phyloP scores from a whole-genome alignment of 2,888 invertebrate species.

The Cecidostiba fungosa region DNA sequence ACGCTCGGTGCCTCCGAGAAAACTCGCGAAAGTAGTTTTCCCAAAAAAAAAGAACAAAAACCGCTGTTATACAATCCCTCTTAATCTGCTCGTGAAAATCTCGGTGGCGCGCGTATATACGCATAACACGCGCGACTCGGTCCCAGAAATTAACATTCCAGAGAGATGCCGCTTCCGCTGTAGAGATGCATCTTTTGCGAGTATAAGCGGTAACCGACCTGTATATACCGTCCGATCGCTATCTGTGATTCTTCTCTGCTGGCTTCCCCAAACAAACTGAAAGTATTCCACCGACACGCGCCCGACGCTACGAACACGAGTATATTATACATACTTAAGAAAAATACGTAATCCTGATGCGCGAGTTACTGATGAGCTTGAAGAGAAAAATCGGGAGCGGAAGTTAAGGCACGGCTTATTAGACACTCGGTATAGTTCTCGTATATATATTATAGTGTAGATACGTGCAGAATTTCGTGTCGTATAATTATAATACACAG shows the following conservation, averaged over 20 bases:
- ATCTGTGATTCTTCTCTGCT: not conserved
- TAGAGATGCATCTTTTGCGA: not conserved
- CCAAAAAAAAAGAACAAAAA: not conserved
- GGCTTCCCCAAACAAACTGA: not conserved
- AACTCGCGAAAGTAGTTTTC: not conserved
- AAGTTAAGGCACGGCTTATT: not conserved
- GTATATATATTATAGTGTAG: too few species aligned
- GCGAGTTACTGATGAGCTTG: not conserved
- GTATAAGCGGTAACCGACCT: not conserved
- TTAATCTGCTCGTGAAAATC: conserved; percentile 37
- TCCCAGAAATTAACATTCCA: conserved; percentile 34
- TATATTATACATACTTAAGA: too few species aligned
- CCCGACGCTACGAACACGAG: too few species aligned
- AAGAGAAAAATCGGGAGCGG: not conserved
- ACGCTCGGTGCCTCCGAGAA: not conserved
- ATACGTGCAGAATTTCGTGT: not conserved
- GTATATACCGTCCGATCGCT: not conserved
- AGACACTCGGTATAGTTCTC: too few species aligned
- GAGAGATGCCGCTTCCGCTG: conserved; percentile 21
- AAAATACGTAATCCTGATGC: not conserved
- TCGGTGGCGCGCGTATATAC: not conserved
- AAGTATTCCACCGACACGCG: conserved; percentile 1
- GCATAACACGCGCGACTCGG: not conserved
- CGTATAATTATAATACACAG: too few species aligned
- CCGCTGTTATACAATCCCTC: conserved; percentile 19